Conservation (phyloP, 1,140 invertebrate species). For the Hycleus cichorii region DNA sequence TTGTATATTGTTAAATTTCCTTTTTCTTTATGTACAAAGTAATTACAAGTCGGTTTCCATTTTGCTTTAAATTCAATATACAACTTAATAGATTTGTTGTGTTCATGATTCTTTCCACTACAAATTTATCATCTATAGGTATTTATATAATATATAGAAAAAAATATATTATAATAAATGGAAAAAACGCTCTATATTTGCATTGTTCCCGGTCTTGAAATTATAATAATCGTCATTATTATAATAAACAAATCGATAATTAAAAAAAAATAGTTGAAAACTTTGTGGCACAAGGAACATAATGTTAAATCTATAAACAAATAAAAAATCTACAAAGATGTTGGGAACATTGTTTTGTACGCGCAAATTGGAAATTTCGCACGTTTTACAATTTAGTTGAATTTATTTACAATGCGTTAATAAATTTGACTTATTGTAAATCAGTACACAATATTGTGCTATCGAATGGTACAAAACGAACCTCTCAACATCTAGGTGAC, state of each 20-base stretch:
- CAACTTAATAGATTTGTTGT: conserved; percentile 22
- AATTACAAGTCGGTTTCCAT: conserved; percentile 25
- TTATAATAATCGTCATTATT: conserved; percentile 1
- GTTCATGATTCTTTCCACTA: neutral
- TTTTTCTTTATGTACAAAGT: conserved; percentile 30
- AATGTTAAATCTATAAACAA: conserved; percentile 16
- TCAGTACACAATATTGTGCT: too few relatives aligned
- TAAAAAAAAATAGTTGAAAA: conserved; percentile 2
- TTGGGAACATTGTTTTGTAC: neutral
- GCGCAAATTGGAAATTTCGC: too few relatives aligned
- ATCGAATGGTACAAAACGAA: neutral
- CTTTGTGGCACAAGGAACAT: conserved; percentile 35
- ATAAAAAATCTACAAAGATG: neutral
- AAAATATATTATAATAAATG: too few relatives aligned
- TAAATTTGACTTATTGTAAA: too few relatives aligned
- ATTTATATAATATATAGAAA: too few relatives aligned
- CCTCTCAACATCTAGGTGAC: conserved; percentile 12
- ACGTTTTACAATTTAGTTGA: too few relatives aligned
- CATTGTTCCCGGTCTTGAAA: neutral
- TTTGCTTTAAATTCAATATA: conserved; percentile 24
- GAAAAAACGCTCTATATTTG: too few relatives aligned
- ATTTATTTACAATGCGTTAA: too few relatives aligned
- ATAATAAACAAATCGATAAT: neutral
- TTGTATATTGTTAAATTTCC: too few relatives aligned
- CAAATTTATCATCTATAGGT: too few relatives aligned